phyloP scores from a whole-genome alignment of 1,140 invertebrate species.

The Ips nitidus region DNA sequence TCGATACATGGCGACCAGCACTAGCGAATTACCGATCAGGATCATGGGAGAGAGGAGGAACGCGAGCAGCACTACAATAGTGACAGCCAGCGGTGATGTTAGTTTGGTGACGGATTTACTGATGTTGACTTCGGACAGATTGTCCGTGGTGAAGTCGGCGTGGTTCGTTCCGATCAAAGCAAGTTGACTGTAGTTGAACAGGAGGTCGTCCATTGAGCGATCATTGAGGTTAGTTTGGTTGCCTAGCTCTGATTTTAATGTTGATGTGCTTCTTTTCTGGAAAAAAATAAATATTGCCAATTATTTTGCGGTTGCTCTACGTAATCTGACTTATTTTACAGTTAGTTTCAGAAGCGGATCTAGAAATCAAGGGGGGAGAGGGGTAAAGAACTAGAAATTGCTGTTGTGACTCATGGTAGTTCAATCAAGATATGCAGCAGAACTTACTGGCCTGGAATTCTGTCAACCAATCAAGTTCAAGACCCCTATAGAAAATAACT shows the following conservation, averaged over 20 bases:
- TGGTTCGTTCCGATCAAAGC: slow-evolving; percentile 42
- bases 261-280: background rate
- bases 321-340: too few relatives aligned
- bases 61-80: slow-evolving; percentile 57
- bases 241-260: background rate
- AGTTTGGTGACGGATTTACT: slow-evolving; percentile 42
- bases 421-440: background rate
- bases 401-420: background rate
- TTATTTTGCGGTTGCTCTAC: too few relatives aligned
- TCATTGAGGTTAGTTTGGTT: slow-evolving; percentile 36
- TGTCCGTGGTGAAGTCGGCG: slow-evolving; percentile 38
- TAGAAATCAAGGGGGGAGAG: background rate
- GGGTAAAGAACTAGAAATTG: background rate
- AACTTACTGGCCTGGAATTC: too few relatives aligned
- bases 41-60: slow-evolving; percentile 61
- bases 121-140: slow-evolving; percentile 44
- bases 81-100: slow-evolving; percentile 54
- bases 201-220: slow-evolving; percentile 41
- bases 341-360: too few relatives aligned
- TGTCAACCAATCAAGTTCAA: too few relatives aligned
- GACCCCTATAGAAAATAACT: too few relatives aligned
- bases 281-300: background rate
- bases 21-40: slow-evolving; percentile 60
- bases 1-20: slow-evolving; percentile 60
- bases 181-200: slow-evolving; percentile 43